phyloP scores from a whole-genome alignment of 2,797 vertebrate species.

The Gallinago stenura region DNA sequence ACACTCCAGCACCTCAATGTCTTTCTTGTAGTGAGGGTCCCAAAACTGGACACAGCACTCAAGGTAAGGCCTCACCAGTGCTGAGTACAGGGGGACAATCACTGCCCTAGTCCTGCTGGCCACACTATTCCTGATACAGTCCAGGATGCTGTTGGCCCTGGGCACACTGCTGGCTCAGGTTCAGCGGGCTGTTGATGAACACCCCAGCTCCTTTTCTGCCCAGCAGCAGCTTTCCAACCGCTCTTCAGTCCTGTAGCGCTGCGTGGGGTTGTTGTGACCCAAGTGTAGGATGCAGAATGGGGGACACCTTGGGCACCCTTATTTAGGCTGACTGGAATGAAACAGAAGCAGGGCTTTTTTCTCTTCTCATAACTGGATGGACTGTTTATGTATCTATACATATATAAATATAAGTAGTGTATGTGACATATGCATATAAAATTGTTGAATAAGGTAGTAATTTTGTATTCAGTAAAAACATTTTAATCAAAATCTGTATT shows the following conservation, averaged over 20 bases:
- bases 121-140: not conserved
- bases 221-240: not conserved
- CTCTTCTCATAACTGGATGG: not conserved
- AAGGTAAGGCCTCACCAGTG: not conserved
- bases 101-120: not conserved
- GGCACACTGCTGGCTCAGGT: not conserved
- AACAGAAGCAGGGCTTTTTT: not conserved
- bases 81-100: not conserved
- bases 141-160: not conserved
- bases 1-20: not conserved
- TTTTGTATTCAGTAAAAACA: not conserved
- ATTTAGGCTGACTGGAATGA: not conserved
- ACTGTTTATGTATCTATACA: not conserved
- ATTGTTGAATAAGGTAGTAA: not conserved
- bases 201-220: not conserved
- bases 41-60: not conserved
- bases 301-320: not conserved
- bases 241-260: not conserved
- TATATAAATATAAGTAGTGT: not conserved
- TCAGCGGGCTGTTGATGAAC: not conserved
- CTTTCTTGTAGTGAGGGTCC: not conserved
- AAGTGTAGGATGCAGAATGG: not conserved
- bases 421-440: not conserved
- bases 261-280: not conserved
- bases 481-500: not conserved